Evolutionary conservation across 2,113 vertebrate genomes (phyloP).

Genomic region (Ondatra zibethicus): DNA sequence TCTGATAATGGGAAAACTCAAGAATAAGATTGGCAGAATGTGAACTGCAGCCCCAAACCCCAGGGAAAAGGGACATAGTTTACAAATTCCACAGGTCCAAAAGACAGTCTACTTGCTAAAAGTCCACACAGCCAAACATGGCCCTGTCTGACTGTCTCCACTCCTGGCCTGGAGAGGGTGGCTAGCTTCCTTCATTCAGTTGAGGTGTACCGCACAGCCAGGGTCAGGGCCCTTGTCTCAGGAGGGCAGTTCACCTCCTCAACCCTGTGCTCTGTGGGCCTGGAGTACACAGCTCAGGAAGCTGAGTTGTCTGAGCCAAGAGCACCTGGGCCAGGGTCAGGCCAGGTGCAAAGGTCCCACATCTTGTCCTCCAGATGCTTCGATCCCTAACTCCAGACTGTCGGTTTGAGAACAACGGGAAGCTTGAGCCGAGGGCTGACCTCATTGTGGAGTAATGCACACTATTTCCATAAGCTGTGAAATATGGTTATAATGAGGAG

Average conservation of each 20-base stretch:
- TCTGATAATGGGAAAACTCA: not conserved
- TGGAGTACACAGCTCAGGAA: not conserved
- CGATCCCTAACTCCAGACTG: not conserved
- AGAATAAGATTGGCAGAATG: not conserved
- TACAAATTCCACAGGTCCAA: not conserved
- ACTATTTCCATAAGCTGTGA: slow-evolving; percentile 71
- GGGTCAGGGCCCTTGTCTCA: not conserved
- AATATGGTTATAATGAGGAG: slow-evolving; percentile 78
- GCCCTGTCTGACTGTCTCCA: not conserved
- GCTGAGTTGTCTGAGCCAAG: not conserved
- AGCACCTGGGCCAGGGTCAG: not conserved
- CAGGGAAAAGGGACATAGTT: not conserved
- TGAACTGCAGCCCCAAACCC: not conserved
- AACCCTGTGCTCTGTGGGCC: not conserved
- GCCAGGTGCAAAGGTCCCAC: not conserved
- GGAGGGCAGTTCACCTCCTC: not conserved
- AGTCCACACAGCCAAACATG: not conserved
- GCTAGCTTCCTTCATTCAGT: not conserved
- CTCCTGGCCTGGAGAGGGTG: not conserved
- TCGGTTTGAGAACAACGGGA: slow-evolving; percentile 34
- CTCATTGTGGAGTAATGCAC: slow-evolving; percentile 72
- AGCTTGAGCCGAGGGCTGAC: slow-evolving; percentile 49
- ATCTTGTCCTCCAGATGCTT: not conserved
- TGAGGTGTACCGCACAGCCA: not conserved
- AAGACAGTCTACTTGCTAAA: not conserved